Evolutionary conservation across 2,113 vertebrate species (phyloP).

Genomic region (Gracilinanus agilis): DNA sequence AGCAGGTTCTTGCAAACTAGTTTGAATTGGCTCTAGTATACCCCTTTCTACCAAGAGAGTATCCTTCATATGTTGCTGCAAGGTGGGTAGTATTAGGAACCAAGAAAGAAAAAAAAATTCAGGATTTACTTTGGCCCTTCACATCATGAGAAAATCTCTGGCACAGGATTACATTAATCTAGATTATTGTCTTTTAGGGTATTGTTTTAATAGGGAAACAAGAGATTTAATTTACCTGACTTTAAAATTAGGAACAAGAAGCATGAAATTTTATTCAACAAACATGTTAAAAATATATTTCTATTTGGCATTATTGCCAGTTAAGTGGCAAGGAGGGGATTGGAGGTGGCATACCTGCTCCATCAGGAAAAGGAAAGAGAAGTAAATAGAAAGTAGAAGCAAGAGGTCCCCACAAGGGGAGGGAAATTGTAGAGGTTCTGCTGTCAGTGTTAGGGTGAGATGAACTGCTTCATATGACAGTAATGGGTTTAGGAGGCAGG

Average conservation of each 20-base stretch:
- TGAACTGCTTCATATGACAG: too few relatives aligned
- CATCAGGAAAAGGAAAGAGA: background rate
- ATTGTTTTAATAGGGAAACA: background rate
- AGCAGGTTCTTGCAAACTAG: background rate
- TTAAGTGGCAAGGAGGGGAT: background rate
- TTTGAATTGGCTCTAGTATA: background rate
- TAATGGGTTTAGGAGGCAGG: too few relatives aligned
- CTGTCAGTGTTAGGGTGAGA: background rate
- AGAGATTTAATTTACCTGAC: background rate
- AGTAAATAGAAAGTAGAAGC: background rate
- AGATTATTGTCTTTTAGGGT: background rate
- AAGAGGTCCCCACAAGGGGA: background rate
- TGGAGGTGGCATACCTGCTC: background rate
- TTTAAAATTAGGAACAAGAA: slow-evolving; percentile 1
- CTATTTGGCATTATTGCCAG: background rate
- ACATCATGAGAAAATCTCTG: background rate
- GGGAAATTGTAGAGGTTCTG: background rate
- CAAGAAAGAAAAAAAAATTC: background rate
- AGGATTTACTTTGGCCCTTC: background rate
- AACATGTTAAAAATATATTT: background rate
- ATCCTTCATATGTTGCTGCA: background rate
- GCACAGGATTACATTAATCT: background rate
- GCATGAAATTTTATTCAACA: background rate
- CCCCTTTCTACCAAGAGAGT: background rate
- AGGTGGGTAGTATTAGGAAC: background rate